Base-by-base conservation (phyloP, 2,888 invertebrate species). In the Epirrita christyi region DNA sequence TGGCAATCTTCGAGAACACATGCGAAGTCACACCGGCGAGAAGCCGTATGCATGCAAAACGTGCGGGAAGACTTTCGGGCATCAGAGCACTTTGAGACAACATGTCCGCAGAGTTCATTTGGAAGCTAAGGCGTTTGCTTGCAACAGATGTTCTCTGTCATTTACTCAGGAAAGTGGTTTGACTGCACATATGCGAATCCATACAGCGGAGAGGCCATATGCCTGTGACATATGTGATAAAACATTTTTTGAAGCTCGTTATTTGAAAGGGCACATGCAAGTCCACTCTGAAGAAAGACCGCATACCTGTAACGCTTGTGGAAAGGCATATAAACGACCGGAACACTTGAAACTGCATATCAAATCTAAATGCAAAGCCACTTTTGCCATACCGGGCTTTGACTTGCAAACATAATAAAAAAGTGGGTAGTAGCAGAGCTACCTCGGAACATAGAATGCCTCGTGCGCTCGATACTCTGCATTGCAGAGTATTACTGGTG, bases 251-350 rank as follows among this genome's bases (percentile, higher is more conserved):
- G 44, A 29, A 4, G 55, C 49, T 10, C 49, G 54, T 8, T 9
- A 37, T 15, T 13, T 53, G 27, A 53, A 53, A 34, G 54, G 54
- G 10, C 55, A 55, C 27, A 55, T 55, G 49, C 55, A 55, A n/a
- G 55, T 55, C 0, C 55, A 55, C 6, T 49, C 49, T 2, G 27
- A 11, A 0, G 34, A 7, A 1, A 38, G 55, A 13, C 44, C 55
- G 7, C 47, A 49, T 21, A 38, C n/a, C 0, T 55, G 55, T 8
- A 5, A 32, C 0, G 44, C 44, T 1, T 55, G 55, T 11, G 49
- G 55, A 1, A 44, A 28, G 2, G 44, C 49, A 0, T 55, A 49
- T 34, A 55, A 55, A n/a, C 49, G 54, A 4, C 8, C 28, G 14
- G 54, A 55, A 10, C 55, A 55, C 9, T 38, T 55, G 1, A 49